Evolutionary conservation across 2,113 vertebrate genomes (phyloP).

Genomic region (Halcyon senegalensis): DNA sequence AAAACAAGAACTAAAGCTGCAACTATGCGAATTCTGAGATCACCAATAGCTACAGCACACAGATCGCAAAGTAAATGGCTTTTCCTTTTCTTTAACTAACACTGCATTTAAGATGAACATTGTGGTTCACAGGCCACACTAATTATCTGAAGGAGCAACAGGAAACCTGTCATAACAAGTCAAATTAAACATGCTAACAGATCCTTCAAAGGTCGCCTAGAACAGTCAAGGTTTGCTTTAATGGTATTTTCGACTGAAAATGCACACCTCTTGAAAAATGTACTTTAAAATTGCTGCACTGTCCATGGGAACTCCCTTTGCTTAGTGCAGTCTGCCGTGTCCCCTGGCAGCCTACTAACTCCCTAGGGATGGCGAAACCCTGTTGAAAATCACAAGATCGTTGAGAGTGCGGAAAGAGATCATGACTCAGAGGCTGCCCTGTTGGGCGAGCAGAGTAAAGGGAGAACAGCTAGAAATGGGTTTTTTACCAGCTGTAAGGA

Average conservation of each 20-base stretch:
- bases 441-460: too few species aligned
- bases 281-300: rapidly evolving
- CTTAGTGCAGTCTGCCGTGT: background rate
- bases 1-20: background rate
- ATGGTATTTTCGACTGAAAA: background rate
- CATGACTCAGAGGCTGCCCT: too few species aligned
- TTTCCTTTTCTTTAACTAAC: background rate
- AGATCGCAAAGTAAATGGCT: background rate
- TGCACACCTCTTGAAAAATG: rapidly evolving
- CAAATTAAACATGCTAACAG: background rate
- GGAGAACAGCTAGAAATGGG: rapidly evolving
- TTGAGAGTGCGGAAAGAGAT: rapidly evolving
- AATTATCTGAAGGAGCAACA: background rate
- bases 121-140: background rate
- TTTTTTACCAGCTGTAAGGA: rapidly evolving
- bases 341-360: rapidly evolving
- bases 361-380: background rate
- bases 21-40: background rate
- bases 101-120: background rate
- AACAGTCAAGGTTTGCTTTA: background rate
- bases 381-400: rapidly evolving
- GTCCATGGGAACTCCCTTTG: background rate
- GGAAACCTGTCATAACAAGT: background rate
- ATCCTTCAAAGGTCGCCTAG: background rate
- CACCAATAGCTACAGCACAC: background rate